phyloP scores from a whole-genome alignment of 1,140 invertebrate genomes.

The Drosophila hydei region DNA sequence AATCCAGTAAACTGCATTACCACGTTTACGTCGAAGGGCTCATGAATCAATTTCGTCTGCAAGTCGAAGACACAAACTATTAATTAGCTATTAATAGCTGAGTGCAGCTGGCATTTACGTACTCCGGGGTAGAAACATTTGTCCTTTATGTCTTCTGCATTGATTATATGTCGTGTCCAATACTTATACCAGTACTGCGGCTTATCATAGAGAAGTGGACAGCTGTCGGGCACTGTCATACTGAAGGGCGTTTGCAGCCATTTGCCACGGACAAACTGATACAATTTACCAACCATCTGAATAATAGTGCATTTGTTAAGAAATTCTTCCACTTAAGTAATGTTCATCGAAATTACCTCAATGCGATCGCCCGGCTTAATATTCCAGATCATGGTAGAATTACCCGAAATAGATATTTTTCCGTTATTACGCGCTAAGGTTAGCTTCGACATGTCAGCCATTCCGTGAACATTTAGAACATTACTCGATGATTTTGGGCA shows the following conservation, averaged over 20 bases:
- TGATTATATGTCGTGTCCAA: constrained; percentile 15
- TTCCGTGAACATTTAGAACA: neutral
- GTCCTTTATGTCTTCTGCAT: constrained; percentile 3
- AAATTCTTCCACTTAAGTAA: no score
- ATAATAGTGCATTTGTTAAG: neutral
- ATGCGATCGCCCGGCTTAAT: neutral
- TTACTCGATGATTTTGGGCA: neutral
- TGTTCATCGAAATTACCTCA: neutral
- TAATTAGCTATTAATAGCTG: neutral
- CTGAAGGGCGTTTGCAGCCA: neutral
- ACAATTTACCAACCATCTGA: no score
- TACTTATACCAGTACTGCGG: constrained; percentile 16
- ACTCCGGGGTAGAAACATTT: constrained; percentile 44
- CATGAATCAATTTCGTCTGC: constrained; percentile 1
- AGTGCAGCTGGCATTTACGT: neutral
- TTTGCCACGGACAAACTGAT: no score
- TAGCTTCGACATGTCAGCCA: neutral
- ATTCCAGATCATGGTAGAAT: neutral
- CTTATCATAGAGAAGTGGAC: constrained; percentile 24
- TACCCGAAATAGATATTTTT: neutral
- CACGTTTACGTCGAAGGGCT: neutral
- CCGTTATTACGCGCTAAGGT: neutral
- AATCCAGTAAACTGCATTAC: neutral
- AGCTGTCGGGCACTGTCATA: neutral
- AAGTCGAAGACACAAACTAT: neutral